A percentile compares a stretch with the other conserved stretches of the same genome.
phyloP scores from a whole-genome alignment of 1,140 invertebrate genomes.

The Diprion similis region DNA sequence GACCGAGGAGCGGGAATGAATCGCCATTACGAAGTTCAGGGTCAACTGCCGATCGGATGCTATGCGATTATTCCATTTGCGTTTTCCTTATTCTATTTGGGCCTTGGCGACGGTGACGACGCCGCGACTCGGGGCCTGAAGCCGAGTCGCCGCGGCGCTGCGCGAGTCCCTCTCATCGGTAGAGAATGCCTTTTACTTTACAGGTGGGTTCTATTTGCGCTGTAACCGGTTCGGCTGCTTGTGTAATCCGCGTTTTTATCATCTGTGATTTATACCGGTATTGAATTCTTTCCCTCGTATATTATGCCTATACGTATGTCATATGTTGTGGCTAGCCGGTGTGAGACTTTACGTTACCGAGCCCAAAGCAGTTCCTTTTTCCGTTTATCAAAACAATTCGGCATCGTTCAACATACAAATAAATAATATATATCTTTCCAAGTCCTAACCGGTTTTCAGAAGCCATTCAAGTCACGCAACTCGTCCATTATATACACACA shows the following conservation, averaged over 20 bases:
- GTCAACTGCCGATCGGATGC: slow-evolving; percentile 46
- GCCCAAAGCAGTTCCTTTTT: too few species aligned
- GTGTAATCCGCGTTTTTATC: not conserved
- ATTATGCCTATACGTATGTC: too few species aligned
- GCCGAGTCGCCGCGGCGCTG: too few species aligned
- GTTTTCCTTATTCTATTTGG: slow-evolving; percentile 52
- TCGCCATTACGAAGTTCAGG: slow-evolving; percentile 50
- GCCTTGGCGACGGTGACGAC: slow-evolving; percentile 37
- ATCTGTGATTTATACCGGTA: not conserved
- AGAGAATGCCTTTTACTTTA: slow-evolving; percentile 7
- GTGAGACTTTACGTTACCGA: too few species aligned
- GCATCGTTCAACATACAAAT: too few species aligned
- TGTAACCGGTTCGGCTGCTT: slow-evolving; percentile 1
- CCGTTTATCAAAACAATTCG: too few species aligned
- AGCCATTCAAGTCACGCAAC: too few species aligned
- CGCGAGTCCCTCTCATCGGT: not conserved
- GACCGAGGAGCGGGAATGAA: not conserved
- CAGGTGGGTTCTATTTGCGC: slow-evolving; percentile 5
- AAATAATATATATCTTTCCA: too few species aligned
- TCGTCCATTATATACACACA: too few species aligned
- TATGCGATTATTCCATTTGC: slow-evolving; percentile 41
- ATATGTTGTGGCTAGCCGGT: too few species aligned
- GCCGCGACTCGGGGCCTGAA: not conserved
- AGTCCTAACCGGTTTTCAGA: too few species aligned
- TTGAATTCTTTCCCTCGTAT: not conserved